phyloP scores from a whole-genome alignment of 1,140 invertebrate species.

The Nasonia longicornis region DNA sequence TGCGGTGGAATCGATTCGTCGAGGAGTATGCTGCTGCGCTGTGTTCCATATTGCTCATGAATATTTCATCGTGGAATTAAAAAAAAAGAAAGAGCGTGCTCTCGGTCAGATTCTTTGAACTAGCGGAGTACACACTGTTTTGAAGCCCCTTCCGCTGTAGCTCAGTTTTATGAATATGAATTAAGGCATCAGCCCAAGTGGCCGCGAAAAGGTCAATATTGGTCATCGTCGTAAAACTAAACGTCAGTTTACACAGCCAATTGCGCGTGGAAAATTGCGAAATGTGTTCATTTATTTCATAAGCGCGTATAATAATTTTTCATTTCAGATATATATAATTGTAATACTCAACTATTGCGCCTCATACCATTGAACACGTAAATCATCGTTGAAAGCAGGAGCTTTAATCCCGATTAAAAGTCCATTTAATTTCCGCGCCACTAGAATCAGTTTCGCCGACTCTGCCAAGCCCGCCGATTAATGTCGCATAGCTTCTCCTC shows the following conservation, averaged over 20 bases:
- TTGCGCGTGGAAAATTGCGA: background rate
- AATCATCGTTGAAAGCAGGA: background rate
- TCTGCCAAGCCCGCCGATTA: background rate
- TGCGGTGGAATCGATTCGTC: background rate
- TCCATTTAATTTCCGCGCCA: conserved; percentile 23
- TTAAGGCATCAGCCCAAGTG: conserved; percentile 1
- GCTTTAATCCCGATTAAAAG: conserved; percentile 15
- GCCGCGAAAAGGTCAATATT: conserved; percentile 18
- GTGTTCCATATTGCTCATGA: background rate
- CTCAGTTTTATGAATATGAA: conserved; percentile 17
- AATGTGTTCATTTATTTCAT: no score
- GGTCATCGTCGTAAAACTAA: background rate
- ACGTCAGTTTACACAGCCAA: background rate
- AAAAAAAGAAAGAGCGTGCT: background rate
- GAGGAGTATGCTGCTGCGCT: background rate
- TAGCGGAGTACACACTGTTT: no score
- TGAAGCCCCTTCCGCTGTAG: background rate
- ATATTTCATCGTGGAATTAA: background rate
- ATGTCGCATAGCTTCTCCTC: conserved; percentile 8
- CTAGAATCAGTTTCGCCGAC: conserved; percentile 18
- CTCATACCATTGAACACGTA: background rate
- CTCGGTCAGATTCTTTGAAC: no score
- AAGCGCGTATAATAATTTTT: no score
- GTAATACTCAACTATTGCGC: no score
- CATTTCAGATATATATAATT: no score